A percentile compares a stretch with the other conserved stretches of the same genome.
These are phyloP conservation scores for Rhagologus leucostigma DNA, from an alignment of 2,113 vertebrate genomes.

Conservation along the genomic window DNA sequence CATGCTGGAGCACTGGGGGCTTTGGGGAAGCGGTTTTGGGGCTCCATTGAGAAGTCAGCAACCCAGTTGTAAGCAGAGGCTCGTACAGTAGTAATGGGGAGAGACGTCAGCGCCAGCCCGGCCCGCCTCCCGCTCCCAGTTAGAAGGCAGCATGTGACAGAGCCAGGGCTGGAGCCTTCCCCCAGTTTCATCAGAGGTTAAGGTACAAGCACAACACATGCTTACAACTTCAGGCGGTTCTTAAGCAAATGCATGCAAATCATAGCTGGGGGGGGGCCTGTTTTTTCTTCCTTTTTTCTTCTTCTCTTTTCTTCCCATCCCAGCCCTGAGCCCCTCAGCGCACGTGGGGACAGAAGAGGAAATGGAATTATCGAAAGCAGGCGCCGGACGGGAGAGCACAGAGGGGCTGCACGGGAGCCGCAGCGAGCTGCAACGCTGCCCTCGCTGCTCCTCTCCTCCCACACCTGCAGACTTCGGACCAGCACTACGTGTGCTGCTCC, in stretches of 20 bases:
- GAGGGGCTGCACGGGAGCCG: background rate
- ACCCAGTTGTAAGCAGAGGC: slow-evolving; percentile 56
- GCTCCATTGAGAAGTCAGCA: slow-evolving; percentile 47
- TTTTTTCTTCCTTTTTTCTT: background rate
- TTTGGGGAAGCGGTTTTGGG: background rate
- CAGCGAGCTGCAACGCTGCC: background rate
- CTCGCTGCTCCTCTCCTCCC: background rate
- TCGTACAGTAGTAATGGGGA: slow-evolving; percentile 59
- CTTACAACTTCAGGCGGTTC: slow-evolving; percentile 42
- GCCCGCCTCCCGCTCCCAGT: slow-evolving; percentile 58
- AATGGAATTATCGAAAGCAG: background rate
- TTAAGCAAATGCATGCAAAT: slow-evolving; percentile 41
- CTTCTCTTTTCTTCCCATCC: background rate
- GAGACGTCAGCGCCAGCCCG: slow-evolving; percentile 43
- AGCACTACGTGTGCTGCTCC: background rate
- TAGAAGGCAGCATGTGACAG: slow-evolving; percentile 67
- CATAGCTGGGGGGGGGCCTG: background rate
- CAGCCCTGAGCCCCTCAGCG: background rate
- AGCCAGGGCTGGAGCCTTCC: slow-evolving; percentile 63
- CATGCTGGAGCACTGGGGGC: background rate
- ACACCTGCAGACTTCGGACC: background rate
- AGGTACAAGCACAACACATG: slow-evolving; percentile 62
- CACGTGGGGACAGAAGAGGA: slow-evolving; percentile 2
- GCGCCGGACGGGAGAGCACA: background rate
- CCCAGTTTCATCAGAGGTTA: slow-evolving; percentile 76